Base-by-base conservation (phyloP, 2,113 vertebrate genomes). In the Oenanthe melanoleuca region DNA sequence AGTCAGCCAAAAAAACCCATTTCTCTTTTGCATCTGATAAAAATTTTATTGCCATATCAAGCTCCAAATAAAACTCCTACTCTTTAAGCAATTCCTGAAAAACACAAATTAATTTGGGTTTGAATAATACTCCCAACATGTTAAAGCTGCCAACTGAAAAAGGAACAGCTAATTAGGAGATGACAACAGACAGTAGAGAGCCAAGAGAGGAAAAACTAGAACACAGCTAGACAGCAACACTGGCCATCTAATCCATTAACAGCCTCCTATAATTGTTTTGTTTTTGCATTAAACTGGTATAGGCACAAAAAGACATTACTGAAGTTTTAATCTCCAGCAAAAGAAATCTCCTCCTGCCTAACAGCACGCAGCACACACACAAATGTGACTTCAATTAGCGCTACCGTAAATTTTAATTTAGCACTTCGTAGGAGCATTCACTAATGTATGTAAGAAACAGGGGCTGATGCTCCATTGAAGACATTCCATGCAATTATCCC, bases 61-160 rank as follows among this genome's bases (percentile, higher is more conserved):
- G 42, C 57, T 95, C 87, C 74, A 93, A 91, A 95, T 94, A 95
- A 88, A 94, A 91, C 80, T 95, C 94, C 60, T 85, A 86, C 92
- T 96, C 89, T 93, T 83, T 67, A 60, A 90, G 50, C 49, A 91
- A 75, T 97, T 96, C 90, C 86, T 93, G 85, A 89, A 96, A 86
- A 95, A 94, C 82, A 92, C 86, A 91, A 89, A 95, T 96, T 95
- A 91, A 96, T 97, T 96, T 98, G 89, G 66, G 80, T 92, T 95
- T 93, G 80, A 84, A 94, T 86, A 96, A 95, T 95, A 85, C 59
- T 77, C 74, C 88, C 67, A 63, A 96, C 97, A 70, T 82, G 57
- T 91, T 89, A 88, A 95, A 89, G 82, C 92, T 95, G 67, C 94
- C 96, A 95, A 72, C 86, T 71, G 84, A 87, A 94, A 95, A 96